A percentile compares a stretch with the other conserved stretches of the same genome.
Evolutionary conservation across 1,140 invertebrate genomes (phyloP).

Genomic region (Euura lappo): DNA sequence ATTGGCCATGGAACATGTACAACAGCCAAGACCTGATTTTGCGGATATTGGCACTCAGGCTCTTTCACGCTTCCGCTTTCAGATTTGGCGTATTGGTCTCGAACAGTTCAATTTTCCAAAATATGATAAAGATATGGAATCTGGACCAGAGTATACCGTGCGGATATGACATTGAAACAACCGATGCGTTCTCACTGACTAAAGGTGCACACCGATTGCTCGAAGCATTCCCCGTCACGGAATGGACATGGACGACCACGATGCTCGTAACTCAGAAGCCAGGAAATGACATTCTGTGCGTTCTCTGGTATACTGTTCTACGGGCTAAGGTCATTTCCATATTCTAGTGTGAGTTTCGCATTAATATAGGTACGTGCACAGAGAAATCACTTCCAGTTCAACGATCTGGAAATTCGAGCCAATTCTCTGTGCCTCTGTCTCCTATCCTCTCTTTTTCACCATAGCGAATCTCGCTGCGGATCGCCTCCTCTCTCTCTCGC

Average conservation of each 20-base stretch:
- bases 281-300: constrained; percentile 38
- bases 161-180: no score
- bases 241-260: neutral
- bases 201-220: neutral
- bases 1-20: neutral
- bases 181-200: neutral
- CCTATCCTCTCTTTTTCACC: neutral
- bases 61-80: neutral
- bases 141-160: no score
- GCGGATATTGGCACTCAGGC: neutral
- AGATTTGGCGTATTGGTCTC: neutral
- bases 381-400: constrained; percentile 43
- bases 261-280: constrained; percentile 26
- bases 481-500: neutral
- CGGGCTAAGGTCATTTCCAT: constrained; percentile 40
- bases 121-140: neutral
- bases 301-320: constrained; percentile 19
- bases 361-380: constrained; percentile 25
- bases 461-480: neutral
- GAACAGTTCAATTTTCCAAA: neutral
- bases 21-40: neutral
- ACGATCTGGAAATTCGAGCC: constrained; percentile 41
- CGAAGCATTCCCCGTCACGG: neutral
- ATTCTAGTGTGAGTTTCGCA: constrained; percentile 23
- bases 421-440: constrained; percentile 28